Base-by-base conservation (phyloP, 2,113 vertebrate species). In the Pachypanchax playfairii region DNA sequence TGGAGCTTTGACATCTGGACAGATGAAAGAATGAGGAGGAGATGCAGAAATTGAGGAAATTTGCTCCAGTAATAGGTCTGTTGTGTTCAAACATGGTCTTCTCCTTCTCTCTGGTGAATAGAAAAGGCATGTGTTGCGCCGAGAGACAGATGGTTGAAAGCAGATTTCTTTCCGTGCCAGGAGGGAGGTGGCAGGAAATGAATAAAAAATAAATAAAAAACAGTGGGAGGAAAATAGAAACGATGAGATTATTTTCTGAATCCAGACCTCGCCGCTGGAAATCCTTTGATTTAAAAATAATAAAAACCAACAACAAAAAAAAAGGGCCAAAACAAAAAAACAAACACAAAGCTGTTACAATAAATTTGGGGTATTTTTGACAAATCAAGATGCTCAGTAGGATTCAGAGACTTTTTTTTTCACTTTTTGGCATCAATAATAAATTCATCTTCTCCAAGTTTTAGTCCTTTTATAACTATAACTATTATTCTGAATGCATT, bases 91-190 rank as follows among this genome's bases (percentile, higher is more conserved):
- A 60, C 65, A 69, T 80, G 56, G 53, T 67, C 63, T 33, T 66
- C 71, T 54, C 36, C 66, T 2, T 51, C 26, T 75, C 70, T 79
- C 79, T 48, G 21, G 57, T 70, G 65, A 80, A 55, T 57, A 47
- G 62, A 77, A 60, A 52, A 79, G 72, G 57, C 74, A 67, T 85
- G 75, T 75, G 81, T 75, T 82, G 70, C 31, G 5, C 51, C 67
- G 65, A 65, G 70, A 79, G 76, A 86, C 86, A 86, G 86, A 90
- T 86, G 87, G 85, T 83, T 83, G 66, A 76, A 73, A 78, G 76
- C 65, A 77, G 73, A 73, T 75, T 83, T 83, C 26, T 52, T 79
- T 73, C 68, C 51, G 64, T 63, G 60, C 65, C 79, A 71, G 79
- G 53, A 80, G 51, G 56, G 63, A 73, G 66, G 57, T 38, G 65